Conservation (phyloP, 2,888 invertebrate genomes). For the Oxycera nigricornis region DNA sequence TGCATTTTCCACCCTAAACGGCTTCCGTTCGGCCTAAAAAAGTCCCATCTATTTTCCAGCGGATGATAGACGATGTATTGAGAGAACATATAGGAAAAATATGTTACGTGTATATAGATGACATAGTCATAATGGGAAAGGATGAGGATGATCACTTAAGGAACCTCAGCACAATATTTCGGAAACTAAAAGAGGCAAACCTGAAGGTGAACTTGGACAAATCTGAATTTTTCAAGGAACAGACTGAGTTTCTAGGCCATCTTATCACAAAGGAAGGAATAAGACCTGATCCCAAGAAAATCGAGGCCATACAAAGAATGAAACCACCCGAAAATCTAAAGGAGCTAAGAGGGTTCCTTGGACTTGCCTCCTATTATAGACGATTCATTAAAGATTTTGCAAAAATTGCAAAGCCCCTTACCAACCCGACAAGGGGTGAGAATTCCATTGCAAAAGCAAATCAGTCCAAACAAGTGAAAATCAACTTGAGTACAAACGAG, state of each 20-base stretch:
- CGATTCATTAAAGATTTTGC: no score
- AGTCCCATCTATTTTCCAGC: conserved; percentile 52
- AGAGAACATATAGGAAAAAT: conserved; percentile 47
- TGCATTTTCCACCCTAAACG: conserved; percentile 50
- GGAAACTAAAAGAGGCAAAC: conserved; percentile 10
- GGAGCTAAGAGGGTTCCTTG: no score
- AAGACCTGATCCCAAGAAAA: conserved; percentile 52
- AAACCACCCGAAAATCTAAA: background rate
- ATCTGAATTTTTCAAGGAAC: conserved; percentile 4
- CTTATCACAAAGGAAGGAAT: conserved; percentile 52
- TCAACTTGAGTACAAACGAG: no score
- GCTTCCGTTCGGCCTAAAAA: conserved; percentile 52
- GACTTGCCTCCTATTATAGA: background rate
- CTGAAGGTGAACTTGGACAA: conserved; percentile 7
- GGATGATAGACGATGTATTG: conserved; percentile 50
- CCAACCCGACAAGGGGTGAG: conserved; percentile 45
- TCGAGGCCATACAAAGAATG: conserved; percentile 46
- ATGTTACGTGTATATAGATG: conserved; percentile 46
- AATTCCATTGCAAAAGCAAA: no score
- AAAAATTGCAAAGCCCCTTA: conserved; percentile 35
- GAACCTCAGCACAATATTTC: conserved; percentile 14
- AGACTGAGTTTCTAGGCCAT: conserved; percentile 50
- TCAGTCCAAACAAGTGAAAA: no score
- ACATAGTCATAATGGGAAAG: conserved; percentile 18
- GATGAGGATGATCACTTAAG: background rate